phyloP scores from a whole-genome alignment of 2,113 vertebrate genomes.

The Scortum barcoo region DNA sequence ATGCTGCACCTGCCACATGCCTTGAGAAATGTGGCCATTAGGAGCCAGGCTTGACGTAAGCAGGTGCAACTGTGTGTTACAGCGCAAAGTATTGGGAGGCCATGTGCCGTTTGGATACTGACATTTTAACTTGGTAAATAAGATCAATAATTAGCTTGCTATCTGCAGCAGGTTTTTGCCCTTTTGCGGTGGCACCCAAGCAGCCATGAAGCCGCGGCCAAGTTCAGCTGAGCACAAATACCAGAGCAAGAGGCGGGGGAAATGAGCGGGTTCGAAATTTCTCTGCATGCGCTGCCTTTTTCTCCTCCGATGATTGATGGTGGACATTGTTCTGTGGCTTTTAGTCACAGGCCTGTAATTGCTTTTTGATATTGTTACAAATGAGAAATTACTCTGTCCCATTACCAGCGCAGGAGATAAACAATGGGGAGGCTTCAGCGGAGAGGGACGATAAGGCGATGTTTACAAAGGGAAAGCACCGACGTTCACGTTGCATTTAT shows the following conservation, averaged over 20 bases:
- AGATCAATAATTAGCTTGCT: constrained; percentile 60
- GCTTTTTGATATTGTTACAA: constrained; percentile 86
- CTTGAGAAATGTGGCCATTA: neutral
- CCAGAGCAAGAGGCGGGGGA: constrained; percentile 60
- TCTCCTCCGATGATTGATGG: constrained; percentile 79
- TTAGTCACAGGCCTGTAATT: constrained; percentile 83
- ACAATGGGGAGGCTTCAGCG: constrained; percentile 72
- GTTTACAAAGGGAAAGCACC: constrained; percentile 47
- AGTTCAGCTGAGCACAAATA: constrained; percentile 70
- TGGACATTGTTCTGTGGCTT: constrained; percentile 82
- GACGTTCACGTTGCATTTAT: constrained; percentile 42
- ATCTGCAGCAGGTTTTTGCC: constrained; percentile 56
- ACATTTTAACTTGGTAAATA: constrained; percentile 66
- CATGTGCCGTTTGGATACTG: neutral
- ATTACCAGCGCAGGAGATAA: constrained; percentile 79
- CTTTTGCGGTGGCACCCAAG: constrained; percentile 57
- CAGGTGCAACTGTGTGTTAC: neutral
- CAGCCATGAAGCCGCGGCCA: constrained; percentile 43
- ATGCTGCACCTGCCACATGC: neutral
- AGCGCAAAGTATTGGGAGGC: neutral
- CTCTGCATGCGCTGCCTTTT: constrained; percentile 48
- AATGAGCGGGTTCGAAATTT: constrained; percentile 61
- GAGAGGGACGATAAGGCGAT: constrained; percentile 50
- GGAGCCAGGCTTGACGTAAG: neutral
- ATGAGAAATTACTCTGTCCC: constrained; percentile 83